Conservation (phyloP, 92 coral and sea anemone species). For the Nematostella vectensis region DNA sequence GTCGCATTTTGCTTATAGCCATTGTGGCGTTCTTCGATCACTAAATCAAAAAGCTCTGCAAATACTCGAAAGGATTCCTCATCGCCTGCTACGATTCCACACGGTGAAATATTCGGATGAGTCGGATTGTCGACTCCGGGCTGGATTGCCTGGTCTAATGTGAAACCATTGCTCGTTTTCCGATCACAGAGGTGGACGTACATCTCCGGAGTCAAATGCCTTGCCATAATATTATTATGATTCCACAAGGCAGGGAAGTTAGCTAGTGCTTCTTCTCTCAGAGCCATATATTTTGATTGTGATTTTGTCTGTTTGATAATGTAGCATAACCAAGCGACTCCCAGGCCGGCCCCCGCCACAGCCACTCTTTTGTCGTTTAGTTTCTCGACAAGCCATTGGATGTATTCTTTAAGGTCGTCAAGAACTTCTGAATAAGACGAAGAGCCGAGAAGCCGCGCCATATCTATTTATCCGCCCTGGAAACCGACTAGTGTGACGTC, state of each 20-base stretch:
- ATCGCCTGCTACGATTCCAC: conserved; percentile 49
- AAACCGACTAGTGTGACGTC: too few relatives aligned
- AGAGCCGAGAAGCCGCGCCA: conserved; percentile 33
- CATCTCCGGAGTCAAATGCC: conserved; percentile 43
- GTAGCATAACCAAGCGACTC: conserved; percentile 23
- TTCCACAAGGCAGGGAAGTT: conserved; percentile 52
- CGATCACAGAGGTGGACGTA: conserved; percentile 32
- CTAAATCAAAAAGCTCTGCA: conserved; percentile 41
- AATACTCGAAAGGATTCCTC: conserved; percentile 32
- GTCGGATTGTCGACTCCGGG: conserved; percentile 40
- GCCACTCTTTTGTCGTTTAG: conserved; percentile 31
- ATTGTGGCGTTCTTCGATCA: conserved; percentile 56
- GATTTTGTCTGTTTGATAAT: conserved; percentile 7
- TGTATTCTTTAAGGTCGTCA: conserved; percentile 28
- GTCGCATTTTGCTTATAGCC: conserved; percentile 30
- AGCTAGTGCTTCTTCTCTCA: conserved; percentile 29
- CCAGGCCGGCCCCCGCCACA: conserved; percentile 20
- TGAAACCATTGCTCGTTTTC: conserved; percentile 31
- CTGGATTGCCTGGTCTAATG: conserved; percentile 45
- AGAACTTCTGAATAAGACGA: conserved; percentile 19
- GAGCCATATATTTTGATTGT: conserved; percentile 8
- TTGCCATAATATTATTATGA: conserved; percentile 47
- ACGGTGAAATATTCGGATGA: conserved; percentile 27
- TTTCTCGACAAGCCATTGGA: background rate
- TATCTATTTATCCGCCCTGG: too few relatives aligned